Evolutionary conservation across 2,113 vertebrate species (phyloP), one percentile per base, ranked within the genome.

Genomic region (Hyaena hyaena): DNA sequence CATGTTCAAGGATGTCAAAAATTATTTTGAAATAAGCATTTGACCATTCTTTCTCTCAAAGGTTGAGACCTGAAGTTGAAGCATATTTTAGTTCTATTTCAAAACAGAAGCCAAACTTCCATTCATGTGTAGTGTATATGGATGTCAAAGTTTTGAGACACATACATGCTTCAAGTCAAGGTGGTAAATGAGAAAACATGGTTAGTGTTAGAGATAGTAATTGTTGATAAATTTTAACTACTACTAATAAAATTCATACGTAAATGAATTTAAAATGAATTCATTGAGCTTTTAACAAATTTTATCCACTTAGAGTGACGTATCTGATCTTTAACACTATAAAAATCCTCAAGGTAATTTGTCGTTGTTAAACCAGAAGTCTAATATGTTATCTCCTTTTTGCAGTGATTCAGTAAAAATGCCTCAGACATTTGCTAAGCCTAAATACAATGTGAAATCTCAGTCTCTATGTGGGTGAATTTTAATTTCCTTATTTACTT

Each of bases 191-290:
- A 83, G 65, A 81, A 92, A 65, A 94, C 35, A 66, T 43, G 24
- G 4, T 65, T 93, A 61, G 33, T 61, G 3, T 86, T 79, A 91
- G 24, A 61, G 45, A 73, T 55, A 76, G 10, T 39, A 84, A 85
- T 68, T 84, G 1, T 66, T 91, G 4, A 95, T 33, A 90, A 83
- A 68, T 68, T 84, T 91, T 88, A 79, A 88, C 19, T 87, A 14
- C 2, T 66, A 84, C 84, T 93, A 83, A 81, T 83, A 39, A 91
- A 95, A 89, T 84, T 94, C 65, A 69, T 76, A 92, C 45, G 12
- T 84, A 88, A 95, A 94, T 88, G 9, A 90, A 88, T 39, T 88
- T 84, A 17, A 66, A 94, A 74, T 85, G 6, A 93, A 89, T 92
- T 93, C 39, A 94, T n/a, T 79, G 33, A 48, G 7, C 12, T 94